Percentiles rank a stretch among this genome's conserved stretches.
These are phyloP conservation scores for Venturia canescens DNA, from an alignment of 1,140 invertebrate species.

Conservation along the genomic window DNA sequence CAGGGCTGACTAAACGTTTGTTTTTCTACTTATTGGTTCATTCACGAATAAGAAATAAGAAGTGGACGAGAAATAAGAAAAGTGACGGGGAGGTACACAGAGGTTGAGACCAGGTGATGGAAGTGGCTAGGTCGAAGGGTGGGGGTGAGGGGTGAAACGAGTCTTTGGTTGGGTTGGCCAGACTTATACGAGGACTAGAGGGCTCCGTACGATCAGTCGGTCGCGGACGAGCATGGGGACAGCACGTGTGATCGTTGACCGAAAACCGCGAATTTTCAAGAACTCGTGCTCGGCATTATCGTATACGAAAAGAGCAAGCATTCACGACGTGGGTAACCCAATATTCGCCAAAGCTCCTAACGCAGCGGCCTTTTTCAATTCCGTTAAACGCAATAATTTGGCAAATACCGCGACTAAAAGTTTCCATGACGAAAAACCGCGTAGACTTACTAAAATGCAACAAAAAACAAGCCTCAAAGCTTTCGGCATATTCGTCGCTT, in stretches of 20 bases:
- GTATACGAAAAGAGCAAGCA: constrained; percentile 7
- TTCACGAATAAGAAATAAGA: not conserved
- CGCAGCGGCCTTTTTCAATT: not conserved
- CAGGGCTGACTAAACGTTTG: constrained; percentile 9
- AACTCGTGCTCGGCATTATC: constrained; percentile 37
- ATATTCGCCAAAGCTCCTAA: not conserved
- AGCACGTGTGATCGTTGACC: constrained; percentile 60
- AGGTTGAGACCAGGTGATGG: constrained; percentile 62
- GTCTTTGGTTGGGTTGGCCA: constrained; percentile 27
- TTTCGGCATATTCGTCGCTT: constrained; percentile 54
- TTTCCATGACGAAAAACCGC: constrained; percentile 32
- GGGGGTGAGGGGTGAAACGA: constrained; percentile 23
- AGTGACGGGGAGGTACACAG: not conserved
- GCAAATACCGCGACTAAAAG: constrained; percentile 13
- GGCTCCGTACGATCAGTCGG: constrained; percentile 58
- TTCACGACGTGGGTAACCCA: not conserved
- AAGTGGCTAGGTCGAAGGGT: constrained; percentile 49
- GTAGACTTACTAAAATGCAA: constrained; percentile 20
- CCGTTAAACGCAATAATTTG: not conserved
- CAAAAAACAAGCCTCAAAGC: not conserved
- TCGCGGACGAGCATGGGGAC: constrained; percentile 65
- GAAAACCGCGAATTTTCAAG: constrained; percentile 35
- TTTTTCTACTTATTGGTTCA: constrained; percentile 29
- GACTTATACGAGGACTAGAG: constrained; percentile 35
- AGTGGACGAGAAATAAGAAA: not conserved